These are phyloP conservation scores for Albula glossodonta DNA, from an alignment of 2,113 vertebrate genomes.

Conservation along the genomic window DNA sequence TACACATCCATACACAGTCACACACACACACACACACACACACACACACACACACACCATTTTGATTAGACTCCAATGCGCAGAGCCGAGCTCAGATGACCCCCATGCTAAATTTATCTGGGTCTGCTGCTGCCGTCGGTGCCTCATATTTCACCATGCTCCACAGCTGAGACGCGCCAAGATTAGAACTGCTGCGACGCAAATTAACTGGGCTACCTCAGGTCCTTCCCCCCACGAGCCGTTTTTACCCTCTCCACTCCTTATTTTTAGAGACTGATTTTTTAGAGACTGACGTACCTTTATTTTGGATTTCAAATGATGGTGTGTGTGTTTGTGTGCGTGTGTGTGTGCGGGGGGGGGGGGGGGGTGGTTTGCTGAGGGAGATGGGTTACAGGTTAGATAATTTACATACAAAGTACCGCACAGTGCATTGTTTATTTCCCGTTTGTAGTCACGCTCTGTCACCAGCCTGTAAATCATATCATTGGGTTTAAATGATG, in stretches of 20 bases:
- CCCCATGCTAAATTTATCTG: constrained; percentile 4
- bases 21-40: background rate
- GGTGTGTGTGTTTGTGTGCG: no score
- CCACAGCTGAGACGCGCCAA: constrained; percentile 45
- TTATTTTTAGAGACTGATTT: constrained; percentile 20
- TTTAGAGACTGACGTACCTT: constrained; percentile 15
- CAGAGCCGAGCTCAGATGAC: background rate
- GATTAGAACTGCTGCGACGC: constrained; percentile 55
- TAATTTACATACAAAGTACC: constrained; percentile 2
- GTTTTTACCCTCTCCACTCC: background rate
- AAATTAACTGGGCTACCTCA: constrained; percentile 48
- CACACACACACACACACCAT: background rate
- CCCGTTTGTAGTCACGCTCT: background rate
- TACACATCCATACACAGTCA: background rate
- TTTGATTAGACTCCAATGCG: background rate
- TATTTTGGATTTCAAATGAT: background rate
- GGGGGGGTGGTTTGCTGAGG: background rate
- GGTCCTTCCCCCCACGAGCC: background rate
- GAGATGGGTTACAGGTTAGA: background rate
- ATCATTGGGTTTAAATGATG: background rate
- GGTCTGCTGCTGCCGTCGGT: constrained; percentile 26
- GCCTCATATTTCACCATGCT: constrained; percentile 59
- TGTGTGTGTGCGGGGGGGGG: background rate
- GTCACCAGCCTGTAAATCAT: background rate
- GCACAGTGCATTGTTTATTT: background rate